Base-by-base conservation (phyloP, 2,113 vertebrate genomes). In the Larimichthys crocea region DNA sequence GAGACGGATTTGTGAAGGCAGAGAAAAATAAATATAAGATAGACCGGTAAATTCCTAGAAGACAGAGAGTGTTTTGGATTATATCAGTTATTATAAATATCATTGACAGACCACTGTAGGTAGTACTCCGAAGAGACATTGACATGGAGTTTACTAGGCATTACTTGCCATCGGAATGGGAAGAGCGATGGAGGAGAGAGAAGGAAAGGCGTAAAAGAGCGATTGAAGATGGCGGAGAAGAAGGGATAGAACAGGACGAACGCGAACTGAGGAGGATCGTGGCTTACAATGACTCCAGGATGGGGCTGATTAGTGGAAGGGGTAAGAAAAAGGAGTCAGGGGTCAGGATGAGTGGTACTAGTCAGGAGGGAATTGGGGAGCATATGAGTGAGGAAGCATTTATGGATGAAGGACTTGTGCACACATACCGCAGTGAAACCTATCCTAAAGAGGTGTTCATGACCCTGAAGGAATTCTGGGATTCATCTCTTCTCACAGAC, bases 141-240 rank as follows among this genome's bases (percentile, higher is more conserved):
- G 22, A 46, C 16, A 94, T 95, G 95, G 94, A 92, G 76, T 83
- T 92, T 10, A 83, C 83, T 10, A 80, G 75, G 9, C 68, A 0
- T 2, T 57, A 85, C 60, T 67, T 94, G 29, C 92, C 92, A 35
- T 59, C 80, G 81, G 94, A 93, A 82, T 95, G 94, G 94, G 93
- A 95, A 76, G 94, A 94, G 44, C 82, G 73, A 24, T 95, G 95
- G 95, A 91, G 91, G 70, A 86, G 46, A 76, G 95, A 95, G 26
- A 95, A 95, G 42, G 95, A 94, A 52, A 83, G 67, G 75, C 87
- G 88, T 40, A 94, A 88, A 83, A 86, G 56, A 62, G 74, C 62
- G 44, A 26, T 93, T 2, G 91, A 92, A 77, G 93, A 95, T 68
- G 90, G 93, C 17, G 93, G 91, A 29, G 88, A 86, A 74, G 89